Conservation (phyloP, 2,797 vertebrate species). For the Taenioides sp. region DNA sequence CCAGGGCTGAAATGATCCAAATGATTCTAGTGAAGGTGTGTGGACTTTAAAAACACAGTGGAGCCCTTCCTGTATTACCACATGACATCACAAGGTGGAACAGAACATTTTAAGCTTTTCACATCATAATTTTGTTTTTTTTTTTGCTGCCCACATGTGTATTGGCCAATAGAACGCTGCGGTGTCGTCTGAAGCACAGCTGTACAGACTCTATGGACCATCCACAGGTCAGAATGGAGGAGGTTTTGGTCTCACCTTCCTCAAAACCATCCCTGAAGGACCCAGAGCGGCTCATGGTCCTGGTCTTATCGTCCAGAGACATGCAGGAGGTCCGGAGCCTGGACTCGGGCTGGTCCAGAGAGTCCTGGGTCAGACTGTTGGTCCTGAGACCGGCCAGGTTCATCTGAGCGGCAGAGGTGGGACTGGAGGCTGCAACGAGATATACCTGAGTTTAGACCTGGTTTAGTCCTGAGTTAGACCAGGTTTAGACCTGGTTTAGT, state of each 20-base stretch:
- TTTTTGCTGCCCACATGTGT: too few species aligned
- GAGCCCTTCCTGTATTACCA: too few species aligned
- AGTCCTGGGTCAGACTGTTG: constrained; percentile 91
- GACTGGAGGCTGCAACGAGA: constrained; percentile 81
- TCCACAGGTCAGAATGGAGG: too few species aligned
- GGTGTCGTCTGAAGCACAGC: too few species aligned
- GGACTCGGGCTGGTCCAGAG: constrained; percentile 84
- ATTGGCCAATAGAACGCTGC: too few species aligned
- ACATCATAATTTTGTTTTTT: too few species aligned
- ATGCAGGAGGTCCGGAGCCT: constrained; percentile 95
- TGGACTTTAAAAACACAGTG: too few species aligned
- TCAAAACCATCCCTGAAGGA: constrained; percentile 97
- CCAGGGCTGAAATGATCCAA: too few species aligned
- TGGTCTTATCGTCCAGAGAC: constrained; percentile 94
- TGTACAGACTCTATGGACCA: too few species aligned
- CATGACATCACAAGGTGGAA: too few species aligned
- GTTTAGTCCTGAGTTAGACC: not conserved
- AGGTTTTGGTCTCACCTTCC: constrained; percentile 84
- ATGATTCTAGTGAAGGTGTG: too few species aligned
- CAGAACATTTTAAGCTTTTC: too few species aligned
- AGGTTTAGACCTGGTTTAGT: not conserved
- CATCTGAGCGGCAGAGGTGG: constrained; percentile 87
- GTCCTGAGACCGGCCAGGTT: constrained; percentile 87
- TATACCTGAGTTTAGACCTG: not conserved
- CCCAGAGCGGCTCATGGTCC: constrained; percentile 94